Conservation (phyloP, 2,113 vertebrate species). For the Chaenocephalus aceratus region DNA sequence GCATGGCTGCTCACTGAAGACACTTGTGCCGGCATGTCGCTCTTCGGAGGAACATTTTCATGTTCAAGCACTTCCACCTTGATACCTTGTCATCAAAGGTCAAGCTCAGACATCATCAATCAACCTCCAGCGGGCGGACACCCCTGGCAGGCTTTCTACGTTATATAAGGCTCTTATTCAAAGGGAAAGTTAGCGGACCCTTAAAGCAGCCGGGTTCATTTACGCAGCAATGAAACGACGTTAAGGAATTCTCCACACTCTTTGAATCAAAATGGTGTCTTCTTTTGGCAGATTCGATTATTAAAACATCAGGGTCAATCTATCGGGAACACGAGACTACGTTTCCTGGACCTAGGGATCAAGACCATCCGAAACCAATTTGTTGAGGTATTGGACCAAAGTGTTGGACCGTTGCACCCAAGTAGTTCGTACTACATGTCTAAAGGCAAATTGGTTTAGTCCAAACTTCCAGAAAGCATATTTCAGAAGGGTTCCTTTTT, state of each 20-base stretch:
- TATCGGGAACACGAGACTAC: background rate
- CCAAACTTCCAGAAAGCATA: background rate
- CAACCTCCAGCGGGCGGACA: background rate
- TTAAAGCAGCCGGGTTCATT: background rate
- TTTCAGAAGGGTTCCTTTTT: background rate
- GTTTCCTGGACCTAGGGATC: background rate
- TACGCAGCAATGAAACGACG: background rate
- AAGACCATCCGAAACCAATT: background rate
- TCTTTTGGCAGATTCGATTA: background rate
- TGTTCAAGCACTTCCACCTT: constrained; percentile 45
- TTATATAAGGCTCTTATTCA: background rate
- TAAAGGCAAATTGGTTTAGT: background rate
- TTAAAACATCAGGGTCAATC: background rate
- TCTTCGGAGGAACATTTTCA: constrained; percentile 30
- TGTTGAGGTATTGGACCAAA: background rate
- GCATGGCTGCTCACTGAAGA: constrained; percentile 6
- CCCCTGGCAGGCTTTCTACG: background rate
- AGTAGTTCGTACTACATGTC: background rate
- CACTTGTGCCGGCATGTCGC: background rate
- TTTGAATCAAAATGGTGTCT: background rate
- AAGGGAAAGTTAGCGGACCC: background rate
- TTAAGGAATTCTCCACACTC: background rate
- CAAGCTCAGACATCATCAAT: constrained; percentile 14
- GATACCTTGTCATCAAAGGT: constrained; percentile 4
- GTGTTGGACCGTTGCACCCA: background rate